These are phyloP conservation scores for Aromia moschata DNA, from an alignment of 2,888 invertebrate species.

Conservation along the genomic window DNA sequence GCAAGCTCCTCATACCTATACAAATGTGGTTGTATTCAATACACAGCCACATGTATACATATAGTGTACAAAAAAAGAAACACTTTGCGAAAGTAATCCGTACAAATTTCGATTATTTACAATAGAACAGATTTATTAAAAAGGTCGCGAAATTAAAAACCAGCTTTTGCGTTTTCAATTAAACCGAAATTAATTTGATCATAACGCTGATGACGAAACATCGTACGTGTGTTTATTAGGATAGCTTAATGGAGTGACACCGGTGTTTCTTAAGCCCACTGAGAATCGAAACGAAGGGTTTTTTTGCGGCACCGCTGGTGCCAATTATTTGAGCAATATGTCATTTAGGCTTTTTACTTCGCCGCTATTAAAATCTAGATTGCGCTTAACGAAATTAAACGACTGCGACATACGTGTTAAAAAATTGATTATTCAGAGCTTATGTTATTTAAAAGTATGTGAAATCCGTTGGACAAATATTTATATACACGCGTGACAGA, in stretches of 20 bases:
- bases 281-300: background rate
- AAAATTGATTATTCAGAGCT: background rate
- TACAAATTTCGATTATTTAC: too few species aligned
- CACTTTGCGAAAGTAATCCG: too few species aligned
- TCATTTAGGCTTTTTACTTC: background rate
- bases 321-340: slow-evolving; percentile 1
- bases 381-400: background rate
- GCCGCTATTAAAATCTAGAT: background rate
- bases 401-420: background rate
- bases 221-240: background rate
- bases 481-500: too few species aligned
- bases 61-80: too few species aligned
- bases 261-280: background rate
- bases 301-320: background rate
- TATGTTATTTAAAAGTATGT: background rate
- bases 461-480: too few species aligned
- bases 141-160: too few species aligned
- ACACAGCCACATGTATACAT: too few species aligned
- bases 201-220: background rate
- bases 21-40: too few species aligned
- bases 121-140: too few species aligned
- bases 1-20: too few species aligned
- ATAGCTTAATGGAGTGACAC: background rate
- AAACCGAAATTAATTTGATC: too few species aligned
- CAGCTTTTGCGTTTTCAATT: too few species aligned